Evolutionary conservation across 2,113 vertebrate genomes (phyloP), one percentile per base, ranked within the genome.

Genomic region (Lamprologus tigripictilis): DNA sequence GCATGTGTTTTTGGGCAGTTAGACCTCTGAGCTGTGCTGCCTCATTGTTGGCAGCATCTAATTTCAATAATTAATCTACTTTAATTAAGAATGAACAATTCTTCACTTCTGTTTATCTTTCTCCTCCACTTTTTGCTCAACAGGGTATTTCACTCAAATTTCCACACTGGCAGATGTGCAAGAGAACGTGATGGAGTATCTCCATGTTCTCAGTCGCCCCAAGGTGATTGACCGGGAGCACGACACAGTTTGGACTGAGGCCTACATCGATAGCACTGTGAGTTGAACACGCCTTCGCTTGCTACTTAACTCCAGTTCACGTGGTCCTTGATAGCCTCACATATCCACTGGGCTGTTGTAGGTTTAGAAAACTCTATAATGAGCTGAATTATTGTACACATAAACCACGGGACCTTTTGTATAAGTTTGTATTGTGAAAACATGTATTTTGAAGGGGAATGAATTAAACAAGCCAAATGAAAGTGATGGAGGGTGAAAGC

Each of bases 161-260:
- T 99, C 98, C 58, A 99, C 99, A 1, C 85, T 99, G 95, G 99
- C 99, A 35, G 99, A 99, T 4, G 98, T 99, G 76, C 99, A 99
- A 81, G 99, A 99, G 94, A 99, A 99, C 1, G 98, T 99, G 88
- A 99, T 99, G 98, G 98, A 99, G 91, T 99, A 99, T 88, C 98
- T 99, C 12, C 99, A 99, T 0, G 99, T 99, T 26, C 97, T 99
- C 73, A 99, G 99, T 94, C 96, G 99, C 9, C 98, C 99, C 16
- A 99, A 99, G 93, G 99, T 99, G 57, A 99, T 99, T 19, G 98
- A 99, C 95, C 98, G 97, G 89, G 98, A 99, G 78, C 99, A 99
- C 0, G 99, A 99, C 6, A 98, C 98, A 0, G 97, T 99, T 31
- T 99, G 99, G 99, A 99, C 99, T 0, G 99, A 99, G 93, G 99